These are phyloP conservation scores for Aplodontia rufa DNA, from an alignment of 2,113 vertebrate species.

Conservation along the genomic window DNA sequence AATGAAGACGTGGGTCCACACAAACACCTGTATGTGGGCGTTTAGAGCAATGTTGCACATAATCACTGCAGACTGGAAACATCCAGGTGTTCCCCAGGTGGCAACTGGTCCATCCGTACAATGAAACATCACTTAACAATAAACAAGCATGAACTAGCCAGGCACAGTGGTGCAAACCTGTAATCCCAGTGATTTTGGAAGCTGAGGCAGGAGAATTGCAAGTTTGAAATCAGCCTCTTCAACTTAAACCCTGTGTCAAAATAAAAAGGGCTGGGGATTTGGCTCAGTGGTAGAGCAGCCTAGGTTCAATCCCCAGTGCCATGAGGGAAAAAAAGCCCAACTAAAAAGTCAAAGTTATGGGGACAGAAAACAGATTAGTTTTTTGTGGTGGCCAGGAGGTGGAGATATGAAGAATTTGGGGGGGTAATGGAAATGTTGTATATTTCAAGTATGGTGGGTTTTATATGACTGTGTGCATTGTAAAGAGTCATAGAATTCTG, in stretches of 20 bases:
- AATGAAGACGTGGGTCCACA: not conserved
- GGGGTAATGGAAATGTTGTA: not conserved
- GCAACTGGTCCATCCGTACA: not conserved
- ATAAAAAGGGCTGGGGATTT: not conserved
- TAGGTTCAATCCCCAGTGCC: not conserved
- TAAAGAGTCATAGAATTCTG: constrained; percentile 1
- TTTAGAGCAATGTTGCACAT: not conserved
- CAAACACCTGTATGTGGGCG: not conserved
- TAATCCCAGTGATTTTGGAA: not conserved
- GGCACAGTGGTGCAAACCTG: too few relatives aligned
- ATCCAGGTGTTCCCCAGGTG: not conserved
- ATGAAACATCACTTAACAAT: not conserved
- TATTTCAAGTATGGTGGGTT: not conserved
- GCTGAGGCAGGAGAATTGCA: not conserved
- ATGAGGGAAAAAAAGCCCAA: not conserved
- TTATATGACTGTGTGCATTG: not conserved
- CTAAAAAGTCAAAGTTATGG: not conserved
- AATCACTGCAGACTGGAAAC: not conserved
- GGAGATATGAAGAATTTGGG: not conserved
- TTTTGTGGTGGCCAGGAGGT: not conserved
- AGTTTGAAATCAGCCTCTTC: not conserved
- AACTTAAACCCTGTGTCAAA: not conserved
- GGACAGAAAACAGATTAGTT: not conserved
- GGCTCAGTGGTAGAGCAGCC: not conserved
- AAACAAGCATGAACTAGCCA: not conserved